Conservation (phyloP, 1,140 invertebrate genomes). For the Diabrotica undecimpunctata region DNA sequence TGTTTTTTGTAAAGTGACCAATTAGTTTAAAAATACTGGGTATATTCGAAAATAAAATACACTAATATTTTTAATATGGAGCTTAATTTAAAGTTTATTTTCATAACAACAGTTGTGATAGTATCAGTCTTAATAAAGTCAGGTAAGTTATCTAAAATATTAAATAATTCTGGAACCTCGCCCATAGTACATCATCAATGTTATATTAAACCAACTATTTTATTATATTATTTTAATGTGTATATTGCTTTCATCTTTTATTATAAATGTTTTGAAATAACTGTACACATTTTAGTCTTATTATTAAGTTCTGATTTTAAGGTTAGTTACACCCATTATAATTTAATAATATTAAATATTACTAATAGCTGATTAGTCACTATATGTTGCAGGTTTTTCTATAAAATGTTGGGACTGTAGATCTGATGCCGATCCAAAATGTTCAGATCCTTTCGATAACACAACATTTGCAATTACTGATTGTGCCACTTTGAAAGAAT, state of each 20-base stretch:
- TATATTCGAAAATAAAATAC: too few species aligned
- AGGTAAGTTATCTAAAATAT: conserved; percentile 18
- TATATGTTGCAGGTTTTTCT: conserved; percentile 14
- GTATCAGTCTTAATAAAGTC: conserved; percentile 23
- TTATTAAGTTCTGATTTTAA: background rate
- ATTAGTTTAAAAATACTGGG: too few species aligned
- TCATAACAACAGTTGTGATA: conserved; percentile 12
- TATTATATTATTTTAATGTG: too few species aligned
- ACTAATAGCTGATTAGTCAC: background rate
- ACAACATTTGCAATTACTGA: conserved; percentile 81
- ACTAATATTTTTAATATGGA: background rate
- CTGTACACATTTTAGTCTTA: too few species aligned
- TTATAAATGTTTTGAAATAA: too few species aligned
- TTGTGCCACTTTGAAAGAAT: conserved; percentile 64
- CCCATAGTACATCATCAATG: background rate
- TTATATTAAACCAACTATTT: background rate
- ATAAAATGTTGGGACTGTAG: conserved; percentile 93
- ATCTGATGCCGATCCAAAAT: conserved; percentile 85
- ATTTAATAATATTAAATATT: background rate
- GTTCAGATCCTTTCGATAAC: conserved; percentile 91
- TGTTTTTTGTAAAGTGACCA: too few species aligned
- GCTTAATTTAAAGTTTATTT: conserved; percentile 13
- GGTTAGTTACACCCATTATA: background rate
- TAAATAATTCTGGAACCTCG: conserved; percentile 2
- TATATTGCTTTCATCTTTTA: too few species aligned